A percentile compares a stretch with the other conserved stretches of the same genome.
These are phyloP conservation scores for Graptemys geographica DNA, from an alignment of 2,797 vertebrate species.

Conservation along the genomic window DNA sequence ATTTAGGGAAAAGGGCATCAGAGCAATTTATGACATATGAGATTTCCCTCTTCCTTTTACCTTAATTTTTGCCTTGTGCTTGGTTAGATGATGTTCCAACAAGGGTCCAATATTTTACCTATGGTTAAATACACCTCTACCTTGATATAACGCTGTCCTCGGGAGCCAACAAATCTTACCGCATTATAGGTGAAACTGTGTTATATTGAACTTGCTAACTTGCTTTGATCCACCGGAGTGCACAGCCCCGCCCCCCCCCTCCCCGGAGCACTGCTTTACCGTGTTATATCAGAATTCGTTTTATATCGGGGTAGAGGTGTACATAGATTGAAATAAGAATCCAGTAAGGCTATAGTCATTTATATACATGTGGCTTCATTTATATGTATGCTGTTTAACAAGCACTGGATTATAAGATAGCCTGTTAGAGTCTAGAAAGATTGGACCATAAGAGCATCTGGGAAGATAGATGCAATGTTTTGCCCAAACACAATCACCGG, in stretches of 20 bases:
- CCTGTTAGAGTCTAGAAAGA: background rate
- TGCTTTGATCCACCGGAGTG: too few relatives aligned
- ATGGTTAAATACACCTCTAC: background rate
- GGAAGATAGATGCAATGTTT: background rate
- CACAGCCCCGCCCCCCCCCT: too few relatives aligned
- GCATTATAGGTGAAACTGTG: too few relatives aligned
- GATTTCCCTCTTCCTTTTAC: background rate
- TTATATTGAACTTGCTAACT: too few relatives aligned
- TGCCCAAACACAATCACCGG: background rate
- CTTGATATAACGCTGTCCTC: too few relatives aligned
- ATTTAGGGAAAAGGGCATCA: background rate
- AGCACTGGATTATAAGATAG: background rate
- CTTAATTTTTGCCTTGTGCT: background rate
- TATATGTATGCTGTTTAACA: background rate
- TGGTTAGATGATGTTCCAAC: background rate
- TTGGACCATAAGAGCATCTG: background rate
- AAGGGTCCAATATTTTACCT: background rate
- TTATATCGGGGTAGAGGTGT: too few relatives aligned
- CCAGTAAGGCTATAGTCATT: background rate
- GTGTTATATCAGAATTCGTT: too few relatives aligned
- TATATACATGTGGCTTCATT: background rate
- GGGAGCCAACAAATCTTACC: too few relatives aligned
- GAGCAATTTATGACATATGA: background rate
- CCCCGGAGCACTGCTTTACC: too few relatives aligned
- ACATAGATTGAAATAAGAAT: background rate